These are phyloP conservation scores for Cinclus cinclus DNA, from an alignment of 2,113 vertebrate genomes.

Conservation along the genomic window DNA sequence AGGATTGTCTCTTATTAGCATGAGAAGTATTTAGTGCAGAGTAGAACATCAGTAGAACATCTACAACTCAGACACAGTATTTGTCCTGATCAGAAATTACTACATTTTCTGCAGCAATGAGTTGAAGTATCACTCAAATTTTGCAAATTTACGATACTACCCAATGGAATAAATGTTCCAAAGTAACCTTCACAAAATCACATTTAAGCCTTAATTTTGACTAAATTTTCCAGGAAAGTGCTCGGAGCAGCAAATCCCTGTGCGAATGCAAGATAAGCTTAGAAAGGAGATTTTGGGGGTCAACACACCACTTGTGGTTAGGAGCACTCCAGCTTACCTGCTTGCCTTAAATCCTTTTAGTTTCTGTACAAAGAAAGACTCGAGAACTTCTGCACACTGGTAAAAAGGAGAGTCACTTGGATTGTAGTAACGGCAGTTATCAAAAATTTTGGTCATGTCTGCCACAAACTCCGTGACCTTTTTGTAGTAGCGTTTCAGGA, in stretches of 20 bases:
- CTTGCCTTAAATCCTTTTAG: conserved; percentile 98
- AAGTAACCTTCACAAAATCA: neutral
- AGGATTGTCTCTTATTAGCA: neutral
- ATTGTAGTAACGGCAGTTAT: conserved; percentile 99
- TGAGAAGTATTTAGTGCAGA: neutral
- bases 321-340: conserved; percentile 81
- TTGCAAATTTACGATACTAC: neutral
- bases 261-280: neutral
- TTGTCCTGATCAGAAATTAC: neutral
- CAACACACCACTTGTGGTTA: neutral
- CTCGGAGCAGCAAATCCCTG: neutral
- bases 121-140: neutral
- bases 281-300: neutral
- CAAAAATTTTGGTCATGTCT: conserved; percentile 99
- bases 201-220: neutral
- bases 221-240: neutral
- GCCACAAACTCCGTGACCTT: conserved; percentile 98
- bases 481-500: conserved; percentile 93
- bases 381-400: conserved; percentile 96
- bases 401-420: conserved; percentile 97
- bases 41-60: neutral
- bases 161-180: neutral
- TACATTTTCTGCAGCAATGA: neutral
- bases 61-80: neutral
- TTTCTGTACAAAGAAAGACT: conserved; percentile 99